Conservation (phyloP, 2,113 vertebrate genomes). For the Geococcyx californianus region DNA sequence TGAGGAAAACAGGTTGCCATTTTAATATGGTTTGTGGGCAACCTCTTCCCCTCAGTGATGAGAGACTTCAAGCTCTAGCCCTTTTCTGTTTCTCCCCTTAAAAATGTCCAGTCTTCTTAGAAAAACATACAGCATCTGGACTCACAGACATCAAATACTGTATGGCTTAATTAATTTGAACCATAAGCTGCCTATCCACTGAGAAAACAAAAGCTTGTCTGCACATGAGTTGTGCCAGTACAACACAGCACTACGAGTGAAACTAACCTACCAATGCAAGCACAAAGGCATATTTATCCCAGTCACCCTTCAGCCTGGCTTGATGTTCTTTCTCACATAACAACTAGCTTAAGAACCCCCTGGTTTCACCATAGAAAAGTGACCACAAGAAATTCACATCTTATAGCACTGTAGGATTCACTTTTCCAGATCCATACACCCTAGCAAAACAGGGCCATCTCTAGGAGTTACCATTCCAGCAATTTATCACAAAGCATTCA, state of each 20-base stretch:
- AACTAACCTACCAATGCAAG: not conserved
- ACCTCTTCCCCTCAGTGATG: not conserved
- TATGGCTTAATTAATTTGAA: not conserved
- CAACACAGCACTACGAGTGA: not conserved
- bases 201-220: not conserved
- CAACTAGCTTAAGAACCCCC: not conserved
- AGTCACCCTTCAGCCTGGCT: not conserved
- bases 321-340: not conserved
- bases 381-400: fast-evolving
- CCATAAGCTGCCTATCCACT: not conserved
- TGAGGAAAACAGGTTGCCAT: not conserved
- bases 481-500: not conserved
- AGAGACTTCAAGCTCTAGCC: not conserved
- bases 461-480: not conserved
- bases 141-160: not conserved
- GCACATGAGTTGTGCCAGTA: not conserved
- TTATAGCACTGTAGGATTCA: not conserved
- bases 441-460: not conserved
- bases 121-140: not conserved
- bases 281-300: not conserved
- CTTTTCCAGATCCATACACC: not conserved
- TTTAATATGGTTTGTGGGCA: not conserved
- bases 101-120: not conserved
- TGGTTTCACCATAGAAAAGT: not conserved
- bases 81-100: not conserved